Base-by-base conservation (phyloP, 1,140 invertebrate genomes). In the Daktulosphaira vitifoliae region DNA sequence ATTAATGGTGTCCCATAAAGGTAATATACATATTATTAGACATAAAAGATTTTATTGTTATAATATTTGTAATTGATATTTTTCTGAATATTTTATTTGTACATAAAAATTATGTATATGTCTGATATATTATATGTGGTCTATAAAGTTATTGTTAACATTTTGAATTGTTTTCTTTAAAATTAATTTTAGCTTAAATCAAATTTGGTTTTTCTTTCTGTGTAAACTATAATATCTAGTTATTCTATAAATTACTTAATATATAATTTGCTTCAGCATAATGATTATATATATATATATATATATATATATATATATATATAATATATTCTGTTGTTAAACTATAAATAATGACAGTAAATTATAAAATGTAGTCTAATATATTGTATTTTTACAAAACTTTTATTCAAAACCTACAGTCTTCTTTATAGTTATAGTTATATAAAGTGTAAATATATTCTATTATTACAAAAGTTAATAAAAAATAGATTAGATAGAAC, bases 331-430 rank as follows among this genome's bases (percentile, higher is more conserved):
- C 29, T 33, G 11, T 33, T 33, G 29, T 33, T 33, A 33, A 33
- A 33, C n/a, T n/a, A n/a, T n/a, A n/a, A n/a, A n/a, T n/a, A n/a
- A n/a, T n/a, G n/a, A n/a, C n/a, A n/a, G n/a, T n/a, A n/a, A n/a
- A n/a, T n/a, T 33, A 33, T 33, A 33, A 33, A 33, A 33, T 11
- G 29, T 39, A 62, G 20, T 62, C 26, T 46, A 44, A 22, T 29
- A 48, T 62, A 48, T 62, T 62, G 56, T 62, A 62, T 62, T 62
- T 62, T 46, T 62, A 16, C 53, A 42, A 59, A 44, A 25, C 37
- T 42, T 39, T 44, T 44, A 38, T 59, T 48, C n/a, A n/a, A n/a
- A n/a, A n/a, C n/a, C n/a, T n/a, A n/a, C n/a, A n/a, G n/a, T n/a
- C n/a, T n/a, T n/a, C n/a, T n/a, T n/a, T n/a, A n/a, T n/a, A n/a